Conservation (phyloP, 2,888 invertebrate genomes). For the Chrysomela aeneicollis region DNA sequence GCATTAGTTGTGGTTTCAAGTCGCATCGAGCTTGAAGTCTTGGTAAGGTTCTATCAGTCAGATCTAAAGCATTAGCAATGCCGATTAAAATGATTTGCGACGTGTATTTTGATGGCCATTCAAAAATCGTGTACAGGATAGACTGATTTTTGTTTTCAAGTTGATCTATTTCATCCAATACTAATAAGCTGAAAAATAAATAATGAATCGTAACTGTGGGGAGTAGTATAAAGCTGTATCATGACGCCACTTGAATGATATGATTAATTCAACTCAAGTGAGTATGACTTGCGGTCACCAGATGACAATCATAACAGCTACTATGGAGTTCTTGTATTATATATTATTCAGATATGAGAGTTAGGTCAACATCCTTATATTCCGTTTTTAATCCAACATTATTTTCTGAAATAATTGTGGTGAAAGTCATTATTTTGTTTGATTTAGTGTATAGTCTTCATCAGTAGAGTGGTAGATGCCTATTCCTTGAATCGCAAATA, state of each 20-base stretch:
- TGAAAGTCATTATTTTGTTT: no score
- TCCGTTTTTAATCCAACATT: not conserved
- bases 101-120: conserved; percentile 81
- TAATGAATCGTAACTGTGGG: no score
- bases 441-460: no score
- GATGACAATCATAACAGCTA: conserved; percentile 4
- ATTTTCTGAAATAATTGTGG: no score
- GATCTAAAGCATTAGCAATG: conserved; percentile 94
- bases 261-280: no score
- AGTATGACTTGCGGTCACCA: no score
- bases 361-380: not conserved
- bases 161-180: conserved; percentile 96
- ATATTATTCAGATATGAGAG: not conserved
- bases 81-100: conserved; percentile 85
- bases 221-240: no score
- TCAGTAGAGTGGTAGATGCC: no score
- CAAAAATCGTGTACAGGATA: conserved; percentile 91
- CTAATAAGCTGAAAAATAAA: conserved; percentile 69
- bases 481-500: no score
- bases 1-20: conserved; percentile 78
- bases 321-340: not conserved
- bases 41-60: conserved; percentile 90
- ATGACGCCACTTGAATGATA: no score
- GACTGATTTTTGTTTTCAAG: conserved; percentile 83
- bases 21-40: conserved; percentile 81